Base-by-base conservation (phyloP, 2,113 vertebrate genomes). In the Thamnophis sirtalis region DNA sequence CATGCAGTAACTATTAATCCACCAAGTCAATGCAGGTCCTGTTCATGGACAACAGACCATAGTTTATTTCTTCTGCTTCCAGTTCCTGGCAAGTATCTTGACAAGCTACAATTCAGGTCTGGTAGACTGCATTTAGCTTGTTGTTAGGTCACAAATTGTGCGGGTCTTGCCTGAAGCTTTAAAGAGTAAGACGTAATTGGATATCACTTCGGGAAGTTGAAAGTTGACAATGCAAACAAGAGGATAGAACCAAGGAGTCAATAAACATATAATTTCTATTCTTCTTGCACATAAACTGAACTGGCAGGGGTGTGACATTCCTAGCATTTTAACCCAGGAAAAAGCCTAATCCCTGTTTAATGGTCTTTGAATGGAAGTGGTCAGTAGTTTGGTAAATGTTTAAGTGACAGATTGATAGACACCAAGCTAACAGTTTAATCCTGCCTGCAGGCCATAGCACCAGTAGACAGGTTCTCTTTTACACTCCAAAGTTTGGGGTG, bases 321-420 rank as follows among this genome's bases (percentile, higher is more conserved):
- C 93, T 96, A 91, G 93, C 95, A 96, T 97, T 96, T 96, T 97
- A 97, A 95, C 94, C 92, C 93, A 95, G 94, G 94, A 97, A 96
- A 91, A 95, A 96, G 55, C 94, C 95, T 97, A 97, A 97, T 97
- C 97, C 97, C 93, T 91, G 93, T 96, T 97, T 97, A 97, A 97
- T 97, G 95, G 96, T 95, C 95, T 97, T 97, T 96, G 96, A 97
- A 97, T 97, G 96, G 96, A 97, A 97, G 96, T 95, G 96, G 96
- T 96, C 96, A 96, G 94, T 95, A 97, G 96, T 96, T 97, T 93
- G 92, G 96, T 96, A 96, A 96, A 97, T 96, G 96, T 96, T 97
- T 97, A 96, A 97, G 95, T 97, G 97, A 97, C 97, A 97, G 97
- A 92, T 95, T 97, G 97, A 97, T 97, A 95, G 96, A 96, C 92